Percentiles rank a stretch among this genome's conserved stretches.
Evolutionary conservation across 2,113 vertebrate species (phyloP).

Genomic region (Rhea americana): DNA sequence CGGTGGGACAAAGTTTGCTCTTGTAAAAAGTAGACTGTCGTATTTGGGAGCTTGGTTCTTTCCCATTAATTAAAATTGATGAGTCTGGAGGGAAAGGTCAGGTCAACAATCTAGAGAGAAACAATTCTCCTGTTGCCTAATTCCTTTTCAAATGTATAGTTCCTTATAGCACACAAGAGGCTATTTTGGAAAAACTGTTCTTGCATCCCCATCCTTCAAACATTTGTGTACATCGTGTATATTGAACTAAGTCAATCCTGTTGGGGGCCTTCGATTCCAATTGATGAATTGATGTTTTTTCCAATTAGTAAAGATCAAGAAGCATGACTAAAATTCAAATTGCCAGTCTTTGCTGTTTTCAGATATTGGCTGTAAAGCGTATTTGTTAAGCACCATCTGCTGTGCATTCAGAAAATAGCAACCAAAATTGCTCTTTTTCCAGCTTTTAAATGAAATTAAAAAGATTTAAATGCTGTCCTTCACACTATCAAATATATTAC

Average conservation of each 20-base stretch:
- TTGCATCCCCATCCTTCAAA: background rate
- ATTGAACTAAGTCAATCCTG: background rate
- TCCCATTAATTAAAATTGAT: background rate
- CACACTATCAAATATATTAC: background rate
- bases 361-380: background rate
- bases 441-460: background rate
- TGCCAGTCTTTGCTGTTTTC: background rate
- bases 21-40: background rate
- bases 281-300: background rate
- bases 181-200: background rate
- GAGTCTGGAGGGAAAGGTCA: background rate
- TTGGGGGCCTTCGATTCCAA: background rate
- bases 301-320: background rate
- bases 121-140: background rate
- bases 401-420: slow-evolving; percentile 55
- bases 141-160: background rate
- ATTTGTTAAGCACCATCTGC: slow-evolving; percentile 66
- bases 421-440: background rate
- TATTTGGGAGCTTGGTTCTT: background rate
- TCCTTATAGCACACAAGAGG: background rate
- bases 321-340: background rate
- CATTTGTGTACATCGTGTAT: background rate
- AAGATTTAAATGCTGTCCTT: background rate
- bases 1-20: background rate
- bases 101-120: background rate